These are phyloP conservation scores for Scaptodrosophila lebanonensis DNA, from an alignment of 1,140 invertebrate species.

Conservation along the genomic window DNA sequence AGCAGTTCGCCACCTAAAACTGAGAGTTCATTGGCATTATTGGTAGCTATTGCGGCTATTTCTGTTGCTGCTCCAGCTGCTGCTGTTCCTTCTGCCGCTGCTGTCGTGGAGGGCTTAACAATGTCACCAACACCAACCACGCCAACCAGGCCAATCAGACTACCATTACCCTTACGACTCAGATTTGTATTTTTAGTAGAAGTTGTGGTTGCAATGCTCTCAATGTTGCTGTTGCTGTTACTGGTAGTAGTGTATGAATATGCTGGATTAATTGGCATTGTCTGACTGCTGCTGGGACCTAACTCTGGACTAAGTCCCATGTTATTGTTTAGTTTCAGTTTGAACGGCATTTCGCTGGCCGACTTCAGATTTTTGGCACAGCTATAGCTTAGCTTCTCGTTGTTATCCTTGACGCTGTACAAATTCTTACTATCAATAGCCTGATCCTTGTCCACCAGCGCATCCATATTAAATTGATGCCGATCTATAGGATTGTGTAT, in stretches of 20 bases:
- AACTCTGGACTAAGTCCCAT: constrained; percentile 20
- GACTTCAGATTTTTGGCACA: constrained; percentile 59
- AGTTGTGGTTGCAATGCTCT: constrained; percentile 19
- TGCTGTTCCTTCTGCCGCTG: constrained; percentile 1
- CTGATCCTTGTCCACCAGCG: constrained; percentile 83
- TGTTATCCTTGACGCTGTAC: constrained; percentile 82
- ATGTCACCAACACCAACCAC: constrained; percentile 15
- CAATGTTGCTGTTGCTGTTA: constrained; percentile 7
- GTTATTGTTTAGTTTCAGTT: constrained; percentile 43
- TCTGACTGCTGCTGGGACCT: constrained; percentile 21
- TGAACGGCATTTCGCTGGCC: constrained; percentile 1
- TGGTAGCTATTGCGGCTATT: constrained; percentile 24
- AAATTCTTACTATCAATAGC: constrained; percentile 87
- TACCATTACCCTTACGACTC: constrained; percentile 60
- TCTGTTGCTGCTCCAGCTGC: neutral
- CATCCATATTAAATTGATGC: constrained; percentile 78
- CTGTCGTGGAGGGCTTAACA: constrained; percentile 6
- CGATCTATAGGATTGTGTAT: constrained; percentile 87
- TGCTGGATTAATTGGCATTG: constrained; percentile 45
- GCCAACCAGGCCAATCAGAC: constrained; percentile 16
- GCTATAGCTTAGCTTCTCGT: constrained; percentile 68
- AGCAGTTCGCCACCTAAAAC: constrained; percentile 81
- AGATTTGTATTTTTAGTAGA: constrained; percentile 66
- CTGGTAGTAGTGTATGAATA: constrained; percentile 50
- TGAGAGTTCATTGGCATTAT: constrained; percentile 63